Base-by-base conservation (phyloP, 2,797 vertebrate species). In the Pseudomugil tenellus region DNA sequence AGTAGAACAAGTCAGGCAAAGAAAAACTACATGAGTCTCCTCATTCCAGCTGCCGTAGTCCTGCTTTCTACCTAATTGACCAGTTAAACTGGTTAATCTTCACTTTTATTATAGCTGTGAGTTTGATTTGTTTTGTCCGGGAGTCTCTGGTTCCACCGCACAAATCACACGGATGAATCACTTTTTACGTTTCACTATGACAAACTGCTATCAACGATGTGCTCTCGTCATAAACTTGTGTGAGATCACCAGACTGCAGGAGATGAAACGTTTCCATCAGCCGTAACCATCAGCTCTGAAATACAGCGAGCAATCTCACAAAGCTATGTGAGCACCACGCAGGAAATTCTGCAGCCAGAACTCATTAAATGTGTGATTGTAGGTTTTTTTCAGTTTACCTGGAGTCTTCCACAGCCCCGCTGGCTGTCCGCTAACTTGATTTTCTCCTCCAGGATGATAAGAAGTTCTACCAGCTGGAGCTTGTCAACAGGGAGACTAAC, bases 401-500 rank as follows among this genome's bases (percentile, higher is more conserved):
- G 2, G 58, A 73, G 46, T 55, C 64, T 11, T 49, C 46, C 25
- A 1, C 67, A 52, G 63, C 52, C 56, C 53, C 10, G 9, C 52
- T 25, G 28, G 10, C 60, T 63, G 51, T 76, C 62, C 55, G 63
- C 71, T 85, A 60, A 86, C 62, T 0, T 12, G 13, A 25, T 60
- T 77, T 57, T 62, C 53, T 73, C 73, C 70, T 75, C 78, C 94
- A 99, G 98, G 98, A 99, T 66, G 98, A 99, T 91, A 99, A 98
- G 92, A 99, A 99, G 92, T 98, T 98, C 93, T 99, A 97, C 94
- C 97, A 99, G 89, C 95, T 99, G 93, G 98, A 99, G 83, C 94
- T 99, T 84, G 96, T 99, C 92, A 99, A 98, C 94, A 94, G 98
- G 86, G 98, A 99, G 95, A 98, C 96, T 89, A 99, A 98, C 95